These are phyloP conservation scores for Seriola aureovittata DNA, from an alignment of 2,113 vertebrate genomes.

Conservation along the genomic window DNA sequence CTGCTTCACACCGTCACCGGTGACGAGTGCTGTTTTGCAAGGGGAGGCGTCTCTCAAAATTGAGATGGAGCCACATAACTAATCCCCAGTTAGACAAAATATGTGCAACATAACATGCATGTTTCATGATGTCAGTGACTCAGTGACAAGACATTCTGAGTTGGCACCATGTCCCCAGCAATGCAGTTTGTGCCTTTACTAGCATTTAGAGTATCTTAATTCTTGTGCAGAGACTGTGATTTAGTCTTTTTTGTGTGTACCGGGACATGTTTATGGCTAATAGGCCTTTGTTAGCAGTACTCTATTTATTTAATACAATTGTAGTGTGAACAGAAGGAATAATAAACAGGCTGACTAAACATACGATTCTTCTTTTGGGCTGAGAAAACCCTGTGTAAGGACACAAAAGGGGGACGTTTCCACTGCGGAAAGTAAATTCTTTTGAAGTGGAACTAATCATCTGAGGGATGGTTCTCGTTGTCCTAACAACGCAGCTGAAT, in stretches of 20 bases:
- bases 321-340: slow-evolving; percentile 89
- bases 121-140: slow-evolving; percentile 58
- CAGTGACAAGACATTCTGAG: slow-evolving; percentile 47
- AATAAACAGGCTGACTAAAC: slow-evolving; percentile 94
- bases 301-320: slow-evolving; percentile 93
- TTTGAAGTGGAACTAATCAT: slow-evolving; percentile 99
- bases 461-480: slow-evolving; percentile 99
- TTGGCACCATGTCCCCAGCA: slow-evolving; percentile 31
- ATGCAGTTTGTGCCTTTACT: slow-evolving; percentile 60
- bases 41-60: slow-evolving; percentile 30
- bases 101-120: slow-evolving; percentile 59
- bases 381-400: slow-evolving; percentile 91
- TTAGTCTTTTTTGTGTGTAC: slow-evolving; percentile 76
- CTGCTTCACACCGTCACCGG: slow-evolving; percentile 40
- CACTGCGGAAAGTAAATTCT: slow-evolving; percentile 98
- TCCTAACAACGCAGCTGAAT: slow-evolving; percentile 99
- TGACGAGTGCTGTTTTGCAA: slow-evolving; percentile 39
- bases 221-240: slow-evolving; percentile 73
- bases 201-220: slow-evolving; percentile 72
- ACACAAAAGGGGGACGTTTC: slow-evolving; percentile 95
- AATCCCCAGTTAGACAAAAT: slow-evolving; percentile 50
- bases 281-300: slow-evolving; percentile 75
- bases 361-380: slow-evolving; percentile 88
- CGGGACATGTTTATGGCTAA: slow-evolving; percentile 87
- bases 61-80: slow-evolving; percentile 42